Percentiles rank a stretch among this genome's conserved stretches.
Conservation (phyloP, 2,888 invertebrate genomes). For the Chymomyza amoena region DNA sequence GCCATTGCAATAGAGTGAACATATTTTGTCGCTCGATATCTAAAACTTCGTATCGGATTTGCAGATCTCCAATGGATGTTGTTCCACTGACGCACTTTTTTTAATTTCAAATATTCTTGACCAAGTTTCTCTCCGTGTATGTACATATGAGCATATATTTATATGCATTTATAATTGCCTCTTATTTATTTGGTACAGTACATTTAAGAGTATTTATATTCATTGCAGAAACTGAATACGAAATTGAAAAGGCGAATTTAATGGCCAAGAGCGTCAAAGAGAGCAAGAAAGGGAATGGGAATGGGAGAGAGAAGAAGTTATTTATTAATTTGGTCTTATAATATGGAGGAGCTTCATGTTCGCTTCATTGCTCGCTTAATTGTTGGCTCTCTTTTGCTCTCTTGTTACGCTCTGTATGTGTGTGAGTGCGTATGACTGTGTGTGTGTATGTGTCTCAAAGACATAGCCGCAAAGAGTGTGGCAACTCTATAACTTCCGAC, state of each 20-base stretch:
- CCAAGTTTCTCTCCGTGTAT: no score
- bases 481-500: neutral
- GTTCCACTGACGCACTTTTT: no score
- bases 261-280: neutral
- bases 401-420: neutral
- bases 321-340: neutral
- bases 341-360: neutral
- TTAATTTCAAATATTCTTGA: no score
- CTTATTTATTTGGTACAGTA: conserved; percentile 8
- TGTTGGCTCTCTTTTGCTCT: neutral
- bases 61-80: no score
- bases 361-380: neutral
- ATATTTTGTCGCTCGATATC: no score
- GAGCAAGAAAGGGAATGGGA: conserved; percentile 5
- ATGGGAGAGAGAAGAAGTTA: conserved; percentile 4
- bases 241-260: conserved; percentile 13
- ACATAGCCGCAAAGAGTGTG: neutral
- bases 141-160: neutral
- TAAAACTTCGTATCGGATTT: no score
- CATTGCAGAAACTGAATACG: neutral
- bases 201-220: conserved; percentile 14
- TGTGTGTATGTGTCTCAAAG: neutral
- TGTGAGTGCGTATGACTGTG: neutral
- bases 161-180: conserved; percentile 1
- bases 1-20: no score